phyloP scores from a whole-genome alignment of 2,113 vertebrate genomes.

The Thoracochromis brauschi region DNA sequence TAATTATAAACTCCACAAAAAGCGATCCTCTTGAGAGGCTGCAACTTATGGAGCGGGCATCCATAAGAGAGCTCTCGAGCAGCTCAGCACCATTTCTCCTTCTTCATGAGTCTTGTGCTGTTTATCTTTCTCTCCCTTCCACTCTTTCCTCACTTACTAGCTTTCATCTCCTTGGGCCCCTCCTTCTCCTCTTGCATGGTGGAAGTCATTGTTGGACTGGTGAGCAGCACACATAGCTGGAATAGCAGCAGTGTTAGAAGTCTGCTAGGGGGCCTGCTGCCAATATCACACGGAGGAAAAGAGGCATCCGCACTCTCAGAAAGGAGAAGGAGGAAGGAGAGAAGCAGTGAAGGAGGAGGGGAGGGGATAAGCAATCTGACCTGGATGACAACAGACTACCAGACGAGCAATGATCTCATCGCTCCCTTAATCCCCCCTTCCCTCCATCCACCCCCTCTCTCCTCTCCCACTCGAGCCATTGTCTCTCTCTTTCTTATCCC shows the following conservation, averaged over 20 bases:
- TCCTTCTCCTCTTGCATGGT: neutral
- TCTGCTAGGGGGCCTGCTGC: conserved; percentile 37
- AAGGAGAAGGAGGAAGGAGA: neutral
- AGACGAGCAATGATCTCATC: conserved; percentile 81
- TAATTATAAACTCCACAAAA: neutral
- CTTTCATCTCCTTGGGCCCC: neutral
- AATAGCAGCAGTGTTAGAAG: conserved; percentile 52
- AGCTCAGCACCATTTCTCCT: neutral
- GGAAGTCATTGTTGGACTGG: conserved; percentile 33
- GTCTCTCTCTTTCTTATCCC: conserved; percentile 50
- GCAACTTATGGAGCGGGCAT: neutral
- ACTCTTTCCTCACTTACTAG: neutral
- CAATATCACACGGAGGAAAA: conserved; percentile 53
- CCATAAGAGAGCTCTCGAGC: neutral
- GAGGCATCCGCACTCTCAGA: conserved; percentile 55
- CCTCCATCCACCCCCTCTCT: conserved; percentile 14
- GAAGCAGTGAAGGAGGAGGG: neutral
- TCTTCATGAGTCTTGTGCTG: neutral
- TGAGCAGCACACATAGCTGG: conserved; percentile 28
- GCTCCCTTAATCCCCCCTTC: conserved; percentile 38
- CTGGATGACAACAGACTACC: conserved; percentile 79
- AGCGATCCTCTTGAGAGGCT: neutral
- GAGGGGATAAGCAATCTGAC: conserved; percentile 64
- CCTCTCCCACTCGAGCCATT: conserved; percentile 45
- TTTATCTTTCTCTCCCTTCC: neutral